phyloP scores from a whole-genome alignment of 2,888 invertebrate genomes.

The Nineta flava region DNA sequence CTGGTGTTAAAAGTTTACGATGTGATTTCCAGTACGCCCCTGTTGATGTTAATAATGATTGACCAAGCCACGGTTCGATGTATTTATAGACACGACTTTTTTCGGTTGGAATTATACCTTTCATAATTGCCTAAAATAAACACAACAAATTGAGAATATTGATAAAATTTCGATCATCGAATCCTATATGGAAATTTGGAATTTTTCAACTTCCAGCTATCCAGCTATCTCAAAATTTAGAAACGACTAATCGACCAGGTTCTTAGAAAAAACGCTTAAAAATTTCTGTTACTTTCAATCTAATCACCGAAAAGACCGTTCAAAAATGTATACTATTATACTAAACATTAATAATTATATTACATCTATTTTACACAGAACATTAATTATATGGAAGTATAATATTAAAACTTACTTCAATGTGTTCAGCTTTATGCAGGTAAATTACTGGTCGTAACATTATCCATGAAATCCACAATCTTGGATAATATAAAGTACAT shows the following conservation, averaged over 20 bases:
- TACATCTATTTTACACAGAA: too few species aligned
- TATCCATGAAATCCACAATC: slow-evolving; percentile 15
- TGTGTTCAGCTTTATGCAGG: slow-evolving; percentile 16
- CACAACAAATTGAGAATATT: background rate
- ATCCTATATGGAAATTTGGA: background rate
- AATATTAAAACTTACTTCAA: slow-evolving; percentile 16
- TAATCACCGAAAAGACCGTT: too few species aligned
- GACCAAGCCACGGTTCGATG: slow-evolving; percentile 15
- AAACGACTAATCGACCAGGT: too few species aligned
- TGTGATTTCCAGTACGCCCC: slow-evolving; percentile 17
- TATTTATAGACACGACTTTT: slow-evolving; percentile 16
- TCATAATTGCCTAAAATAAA: slow-evolving; percentile 14
- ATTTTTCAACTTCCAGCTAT: background rate
- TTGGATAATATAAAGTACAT: slow-evolving; percentile 13
- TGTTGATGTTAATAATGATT: slow-evolving; percentile 16
- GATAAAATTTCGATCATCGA: background rate
- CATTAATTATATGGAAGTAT: too few species aligned
- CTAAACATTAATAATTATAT: too few species aligned
- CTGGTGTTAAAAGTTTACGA: slow-evolving; percentile 18
- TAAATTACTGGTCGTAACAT: slow-evolving; percentile 14
- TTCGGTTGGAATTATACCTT: slow-evolving; percentile 13
- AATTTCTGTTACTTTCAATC: too few species aligned
- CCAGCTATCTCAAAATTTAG: background rate
- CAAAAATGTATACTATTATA: too few species aligned
- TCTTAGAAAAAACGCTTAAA: too few species aligned